phyloP scores from a whole-genome alignment of 2,113 vertebrate species.

The Thunnus thynnus region DNA sequence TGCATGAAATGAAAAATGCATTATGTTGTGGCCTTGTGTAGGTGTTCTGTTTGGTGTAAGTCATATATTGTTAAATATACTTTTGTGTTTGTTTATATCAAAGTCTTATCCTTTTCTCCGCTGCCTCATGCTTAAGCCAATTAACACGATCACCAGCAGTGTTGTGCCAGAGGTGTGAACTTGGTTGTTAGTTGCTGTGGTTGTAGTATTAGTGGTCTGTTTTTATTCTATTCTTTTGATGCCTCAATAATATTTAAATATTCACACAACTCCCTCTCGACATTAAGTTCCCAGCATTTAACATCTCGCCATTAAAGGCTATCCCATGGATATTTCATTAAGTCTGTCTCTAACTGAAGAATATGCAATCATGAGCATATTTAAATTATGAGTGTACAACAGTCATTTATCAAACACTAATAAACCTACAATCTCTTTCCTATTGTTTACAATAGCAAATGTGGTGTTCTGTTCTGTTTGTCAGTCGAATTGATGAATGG shows the following conservation, averaged over 20 bases:
- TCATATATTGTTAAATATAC: not conserved
- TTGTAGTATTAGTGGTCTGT: not conserved
- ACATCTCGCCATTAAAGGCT: too few species aligned
- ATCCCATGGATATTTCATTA: too few species aligned
- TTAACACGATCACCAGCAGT: not conserved
- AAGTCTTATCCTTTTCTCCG: not conserved
- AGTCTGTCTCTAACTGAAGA: too few species aligned
- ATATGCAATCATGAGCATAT: too few species aligned
- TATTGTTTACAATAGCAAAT: not conserved
- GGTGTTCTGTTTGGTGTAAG: too few species aligned
- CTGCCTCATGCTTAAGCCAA: not conserved
- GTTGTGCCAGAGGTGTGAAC: not conserved
- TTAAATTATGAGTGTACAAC: too few species aligned
- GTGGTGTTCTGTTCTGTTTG: not conserved
- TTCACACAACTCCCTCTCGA: not conserved
- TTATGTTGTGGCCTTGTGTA: too few species aligned
- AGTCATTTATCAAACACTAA: too few species aligned
- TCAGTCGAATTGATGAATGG: slow-evolving; percentile 12
- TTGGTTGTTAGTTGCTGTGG: not conserved
- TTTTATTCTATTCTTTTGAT: too few species aligned
- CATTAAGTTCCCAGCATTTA: too few species aligned
- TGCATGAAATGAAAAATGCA: too few species aligned
- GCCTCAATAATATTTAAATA: not conserved
- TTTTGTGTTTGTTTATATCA: slow-evolving; percentile 2
- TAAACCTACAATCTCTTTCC: not conserved